These are phyloP conservation scores for Heterotis niloticus DNA, from an alignment of 2,113 vertebrate species.

Conservation along the genomic window DNA sequence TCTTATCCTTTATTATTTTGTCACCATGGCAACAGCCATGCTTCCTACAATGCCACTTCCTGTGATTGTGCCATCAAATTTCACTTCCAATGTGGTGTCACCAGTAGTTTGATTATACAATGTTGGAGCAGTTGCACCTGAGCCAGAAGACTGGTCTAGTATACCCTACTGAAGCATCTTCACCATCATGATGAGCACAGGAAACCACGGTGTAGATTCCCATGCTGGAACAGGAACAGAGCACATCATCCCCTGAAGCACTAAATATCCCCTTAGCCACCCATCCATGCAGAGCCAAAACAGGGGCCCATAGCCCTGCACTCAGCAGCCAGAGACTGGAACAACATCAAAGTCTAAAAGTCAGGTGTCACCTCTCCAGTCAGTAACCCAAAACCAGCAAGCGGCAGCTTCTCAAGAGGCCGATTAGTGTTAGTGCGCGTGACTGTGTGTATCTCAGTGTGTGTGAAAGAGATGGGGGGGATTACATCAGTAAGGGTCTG, in stretches of 20 bases:
- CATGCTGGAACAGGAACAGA: conserved; percentile 10
- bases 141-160: too few species aligned
- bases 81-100: background rate
- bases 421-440: background rate
- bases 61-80: background rate
- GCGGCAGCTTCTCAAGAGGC: conserved; percentile 16
- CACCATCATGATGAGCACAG: background rate
- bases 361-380: conserved; percentile 54
- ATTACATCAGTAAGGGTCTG: background rate
- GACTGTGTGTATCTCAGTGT: conserved; percentile 16
- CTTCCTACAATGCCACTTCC: background rate
- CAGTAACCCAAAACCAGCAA: conserved; percentile 61
- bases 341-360: conserved; percentile 59
- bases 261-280: conserved; percentile 15
- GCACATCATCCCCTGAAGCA: background rate
- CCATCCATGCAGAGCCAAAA: conserved; percentile 26
- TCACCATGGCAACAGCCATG: background rate
- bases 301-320: background rate
- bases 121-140: too few species aligned
- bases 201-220: background rate
- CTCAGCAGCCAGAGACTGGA: conserved; percentile 43
- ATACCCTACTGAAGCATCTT: too few species aligned
- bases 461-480: conserved; percentile 10
- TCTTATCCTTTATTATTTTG: background rate
- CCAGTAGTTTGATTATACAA: too few species aligned